Evolutionary conservation across 2,113 vertebrate genomes (phyloP), one percentile per base, ranked within the genome.

Genomic region (Periophthalmus modestus): DNA sequence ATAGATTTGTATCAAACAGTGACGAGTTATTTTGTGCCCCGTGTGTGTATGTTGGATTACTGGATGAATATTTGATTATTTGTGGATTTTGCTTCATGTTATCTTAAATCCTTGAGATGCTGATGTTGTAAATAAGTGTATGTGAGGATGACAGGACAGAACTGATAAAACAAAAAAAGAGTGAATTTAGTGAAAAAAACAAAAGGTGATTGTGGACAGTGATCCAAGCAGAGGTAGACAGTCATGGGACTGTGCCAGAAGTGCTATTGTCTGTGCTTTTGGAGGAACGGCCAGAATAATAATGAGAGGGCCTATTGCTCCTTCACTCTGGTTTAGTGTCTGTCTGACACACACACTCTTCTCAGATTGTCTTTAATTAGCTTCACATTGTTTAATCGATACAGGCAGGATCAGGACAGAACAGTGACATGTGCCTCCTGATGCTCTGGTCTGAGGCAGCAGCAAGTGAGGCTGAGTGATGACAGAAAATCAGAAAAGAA

Each of bases 321-420:
- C 34, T 73, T 87, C 82, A 74, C 84, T 73, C 72, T 79, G 85
- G 89, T 87, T 92, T 77, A 79, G 73, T 85, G 83, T 74, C 75
- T 59, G 80, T 79, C 71, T 88, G 77, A 78, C 77, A 72, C 78
- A 57, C 58, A 81, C 85, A 81, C 87, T 82, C 83, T 82, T 85
- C 76, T 58, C 73, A 87, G 83, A 89, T 87, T 81, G 84, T 72
- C 75, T 91, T 92, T 91, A 93, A 93, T 92, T 90, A 91, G 86
- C 84, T 82, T 43, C 69, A 82, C 83, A 81, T 85, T 66, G 2
- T 79, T 87, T 84, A 87, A 92, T 93, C 90, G 89, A 91, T 90
- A 87, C 0, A n/a, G 76, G 77, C 67, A 23, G 34, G 61, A 72
- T 81, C 78, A 66, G 74, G 85, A 89, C 78, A 80, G 83, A 88